These are phyloP conservation scores for Apotomis turbidana DNA, from an alignment of 2,888 invertebrate genomes.

Conservation along the genomic window DNA sequence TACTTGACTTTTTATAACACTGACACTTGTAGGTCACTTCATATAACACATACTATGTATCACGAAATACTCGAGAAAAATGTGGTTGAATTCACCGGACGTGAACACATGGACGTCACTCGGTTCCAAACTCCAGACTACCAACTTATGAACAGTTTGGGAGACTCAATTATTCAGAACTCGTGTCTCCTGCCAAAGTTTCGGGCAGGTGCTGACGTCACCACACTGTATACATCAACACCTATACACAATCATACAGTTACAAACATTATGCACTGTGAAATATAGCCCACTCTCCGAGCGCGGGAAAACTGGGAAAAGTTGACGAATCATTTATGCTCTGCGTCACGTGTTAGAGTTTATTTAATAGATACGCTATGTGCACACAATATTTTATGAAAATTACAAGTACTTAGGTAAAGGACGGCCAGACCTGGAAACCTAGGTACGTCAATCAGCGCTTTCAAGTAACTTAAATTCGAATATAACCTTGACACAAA, in stretches of 20 bases:
- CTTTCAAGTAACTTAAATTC: no score
- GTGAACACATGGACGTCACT: conserved; percentile 60
- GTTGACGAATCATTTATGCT: conserved; percentile 25
- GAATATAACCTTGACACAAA: no score
- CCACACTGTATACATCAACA: conserved; percentile 62
- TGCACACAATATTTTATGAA: not conserved
- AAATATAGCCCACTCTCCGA: conserved; percentile 63
- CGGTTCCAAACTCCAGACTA: conserved; percentile 77
- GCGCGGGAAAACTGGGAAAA: conserved; percentile 58
- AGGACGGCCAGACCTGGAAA: no score
- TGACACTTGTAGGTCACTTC: conserved; percentile 12
- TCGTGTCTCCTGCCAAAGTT: conserved; percentile 81
- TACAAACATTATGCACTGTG: conserved; percentile 66
- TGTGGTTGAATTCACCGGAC: conserved; percentile 10
- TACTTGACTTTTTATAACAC: conserved; percentile 4
- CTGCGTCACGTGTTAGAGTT: not conserved
- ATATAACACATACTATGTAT: not conserved
- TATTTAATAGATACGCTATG: not conserved
- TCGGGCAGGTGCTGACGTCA: conserved; percentile 79
- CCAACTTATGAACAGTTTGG: conserved; percentile 72
- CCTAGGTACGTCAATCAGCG: no score
- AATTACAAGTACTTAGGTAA: no score
- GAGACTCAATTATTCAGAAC: conserved; percentile 77
- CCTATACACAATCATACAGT: conserved; percentile 60
- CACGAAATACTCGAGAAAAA: conserved; percentile 22